Evolutionary conservation across 2,888 invertebrate genomes (phyloP).

Genomic region (Eilema depressum): DNA sequence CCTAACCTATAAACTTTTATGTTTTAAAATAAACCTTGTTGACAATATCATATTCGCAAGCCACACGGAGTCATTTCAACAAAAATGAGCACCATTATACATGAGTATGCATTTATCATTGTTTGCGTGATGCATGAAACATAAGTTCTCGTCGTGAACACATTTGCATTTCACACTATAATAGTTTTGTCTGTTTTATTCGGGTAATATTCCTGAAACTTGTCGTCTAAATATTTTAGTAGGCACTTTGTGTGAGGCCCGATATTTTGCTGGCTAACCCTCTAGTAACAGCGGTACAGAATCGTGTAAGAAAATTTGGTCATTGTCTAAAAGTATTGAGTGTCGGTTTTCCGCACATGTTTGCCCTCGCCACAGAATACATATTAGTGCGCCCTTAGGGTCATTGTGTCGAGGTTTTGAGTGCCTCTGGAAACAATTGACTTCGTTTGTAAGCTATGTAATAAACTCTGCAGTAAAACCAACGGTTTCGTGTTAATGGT

Average conservation of each 20-base stretch:
- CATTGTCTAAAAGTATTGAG: slow-evolving; percentile 22
- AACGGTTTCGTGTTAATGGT: too few species aligned
- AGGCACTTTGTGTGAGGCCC: slow-evolving; percentile 27
- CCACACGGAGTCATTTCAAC: slow-evolving; percentile 12
- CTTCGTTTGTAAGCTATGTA: neutral
- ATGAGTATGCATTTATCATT: slow-evolving; percentile 31
- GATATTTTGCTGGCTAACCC: neutral
- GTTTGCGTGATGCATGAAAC: slow-evolving; percentile 28
- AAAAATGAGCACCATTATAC: slow-evolving; percentile 26
- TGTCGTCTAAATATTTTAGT: slow-evolving; percentile 34
- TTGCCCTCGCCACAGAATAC: neutral
- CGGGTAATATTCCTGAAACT: slow-evolving; percentile 29
- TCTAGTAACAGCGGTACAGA: neutral
- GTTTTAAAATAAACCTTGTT: slow-evolving; percentile 17
- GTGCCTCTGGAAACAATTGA: neutral
- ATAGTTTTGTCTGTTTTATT: slow-evolving; percentile 31
- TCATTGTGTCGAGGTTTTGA: slow-evolving; percentile 2
- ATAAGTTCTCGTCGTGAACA: slow-evolving; percentile 38
- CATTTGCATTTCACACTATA: slow-evolving; percentile 38
- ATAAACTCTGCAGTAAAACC: too few species aligned
- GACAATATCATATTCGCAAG: slow-evolving; percentile 21
- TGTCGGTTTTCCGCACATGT: slow-evolving; percentile 3
- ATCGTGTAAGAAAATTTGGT: slow-evolving; percentile 20
- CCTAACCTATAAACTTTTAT: neutral
- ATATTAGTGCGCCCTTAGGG: neutral